Conservation (phyloP, 2,797 vertebrate species). For the Discoglossus pictus region DNA sequence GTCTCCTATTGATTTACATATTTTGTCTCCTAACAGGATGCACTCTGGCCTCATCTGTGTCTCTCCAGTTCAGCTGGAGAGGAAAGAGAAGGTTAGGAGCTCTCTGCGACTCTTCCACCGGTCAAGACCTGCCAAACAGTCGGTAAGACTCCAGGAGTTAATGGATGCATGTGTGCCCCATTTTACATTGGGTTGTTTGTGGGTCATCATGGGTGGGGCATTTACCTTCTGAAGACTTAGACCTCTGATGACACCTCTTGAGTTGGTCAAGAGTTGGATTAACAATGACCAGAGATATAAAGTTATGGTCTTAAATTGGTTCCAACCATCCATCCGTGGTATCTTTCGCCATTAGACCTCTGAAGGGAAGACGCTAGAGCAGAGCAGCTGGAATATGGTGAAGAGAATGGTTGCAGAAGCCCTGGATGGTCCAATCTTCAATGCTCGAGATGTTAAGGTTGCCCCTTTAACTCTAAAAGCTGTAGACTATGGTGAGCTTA, state of each 20-base stretch:
- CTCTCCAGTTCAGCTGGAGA: constrained; percentile 30
- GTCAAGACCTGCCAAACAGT: constrained; percentile 3
- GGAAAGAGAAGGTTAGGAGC: constrained; percentile 25
- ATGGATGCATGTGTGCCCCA: not conserved
- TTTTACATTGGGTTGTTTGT: no score
- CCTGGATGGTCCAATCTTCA: constrained; percentile 16
- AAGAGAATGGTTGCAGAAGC: constrained; percentile 32
- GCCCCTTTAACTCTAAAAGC: constrained; percentile 4
- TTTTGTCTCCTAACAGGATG: constrained; percentile 32
- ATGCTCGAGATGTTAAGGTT: not conserved
- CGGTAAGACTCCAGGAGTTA: constrained; percentile 20
- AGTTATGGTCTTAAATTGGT: no score
- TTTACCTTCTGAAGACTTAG: no score
- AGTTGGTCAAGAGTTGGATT: no score
- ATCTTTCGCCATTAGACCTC: not conserved
- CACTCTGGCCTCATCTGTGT: not conserved
- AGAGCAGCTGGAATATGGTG: constrained; percentile 20
- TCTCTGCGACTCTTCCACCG: constrained; percentile 40
- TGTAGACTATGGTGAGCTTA: not conserved
- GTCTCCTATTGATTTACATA: no score
- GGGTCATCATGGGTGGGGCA: no score
- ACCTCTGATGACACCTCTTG: no score
- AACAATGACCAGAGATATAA: no score
- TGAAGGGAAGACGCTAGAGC: constrained; percentile 9
- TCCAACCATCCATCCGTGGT: not conserved